Evolutionary conservation across 2,113 vertebrate genomes (phyloP), one percentile per base, ranked within the genome.

Genomic region (Solea senegalensis): DNA sequence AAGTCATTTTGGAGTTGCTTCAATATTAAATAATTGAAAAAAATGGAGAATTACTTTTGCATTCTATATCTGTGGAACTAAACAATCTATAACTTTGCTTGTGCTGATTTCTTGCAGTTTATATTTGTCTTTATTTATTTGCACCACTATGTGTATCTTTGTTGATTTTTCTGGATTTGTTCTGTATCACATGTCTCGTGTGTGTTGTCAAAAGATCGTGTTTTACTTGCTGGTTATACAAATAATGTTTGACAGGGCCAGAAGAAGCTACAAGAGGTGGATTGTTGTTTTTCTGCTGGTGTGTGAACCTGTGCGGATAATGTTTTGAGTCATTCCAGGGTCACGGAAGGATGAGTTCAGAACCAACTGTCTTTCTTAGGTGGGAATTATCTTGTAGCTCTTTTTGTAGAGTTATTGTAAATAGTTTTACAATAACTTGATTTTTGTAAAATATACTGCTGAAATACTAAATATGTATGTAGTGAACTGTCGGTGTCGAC

Each of bases 301-400:
- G 43, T 66, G 9, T 51, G 52, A 44, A 34, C n/a, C 53, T 64
- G 39, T 51, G 7, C 56, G 5, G 10, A n/a, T 40, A 77, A 74
- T 50, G 44, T 71, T 69, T 58, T 10, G 59, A 59, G 74, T 85
- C 41, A 76, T 72, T 78, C 15, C n/a, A 0, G 75, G 72, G 68
- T 84, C 74, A 66, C 50, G 27, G 28, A 21, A 43, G 52, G 46
- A 21, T 34, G 34, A 34, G 3, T 45, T 46, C 16, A 45, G 11
- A 77, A 54, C 10, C 44, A 45, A 5, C 9, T 45, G 27, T 39
- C 51, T 45, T 76, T 63, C 68, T 44, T 66, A 51, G 43, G 8
- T 12, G 27, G 14, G 14, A 52, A 2, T 62, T 5, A 44, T 60
- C 49, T 12, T 28, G 46, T 14, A 40, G 16, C 14, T 3, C 9